phyloP scores from a whole-genome alignment of 1,140 invertebrate species.

The Tetraneura akinire region DNA sequence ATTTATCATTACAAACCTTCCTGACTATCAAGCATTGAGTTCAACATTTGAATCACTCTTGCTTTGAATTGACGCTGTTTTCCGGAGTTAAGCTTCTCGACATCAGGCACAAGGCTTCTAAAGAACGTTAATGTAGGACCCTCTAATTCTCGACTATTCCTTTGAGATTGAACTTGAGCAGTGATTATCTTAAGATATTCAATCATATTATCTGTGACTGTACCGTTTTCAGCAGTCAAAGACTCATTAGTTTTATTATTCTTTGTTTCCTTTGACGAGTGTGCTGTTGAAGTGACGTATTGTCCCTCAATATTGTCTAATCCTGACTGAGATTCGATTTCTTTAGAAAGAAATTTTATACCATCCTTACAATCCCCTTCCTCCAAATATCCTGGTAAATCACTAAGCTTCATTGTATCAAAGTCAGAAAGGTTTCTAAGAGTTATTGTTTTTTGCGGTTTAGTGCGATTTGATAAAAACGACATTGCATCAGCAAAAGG shows the following conservation, averaged over 20 bases:
- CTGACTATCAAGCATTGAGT: slow-evolving; percentile 23
- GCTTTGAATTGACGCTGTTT: background rate
- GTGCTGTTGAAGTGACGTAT: background rate
- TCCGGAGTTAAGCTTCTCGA: background rate
- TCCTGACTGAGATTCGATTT: background rate
- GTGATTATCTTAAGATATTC: slow-evolving; percentile 15
- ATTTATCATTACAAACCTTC: background rate
- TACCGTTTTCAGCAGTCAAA: background rate
- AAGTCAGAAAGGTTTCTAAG: background rate
- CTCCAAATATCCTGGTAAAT: background rate
- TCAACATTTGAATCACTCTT: slow-evolving; percentile 15
- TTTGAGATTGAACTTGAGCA: background rate
- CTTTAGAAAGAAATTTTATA: background rate
- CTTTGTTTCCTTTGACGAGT: background rate
- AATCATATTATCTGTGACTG: background rate
- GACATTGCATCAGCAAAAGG: slow-evolving; percentile 45
- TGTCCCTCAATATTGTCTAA: slow-evolving; percentile 14
- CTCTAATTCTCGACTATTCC: background rate
- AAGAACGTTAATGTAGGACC: slow-evolving; percentile 6
- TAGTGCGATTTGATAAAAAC: slow-evolving; percentile 33
- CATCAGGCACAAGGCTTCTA: slow-evolving; percentile 5
- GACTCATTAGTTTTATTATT: background rate
- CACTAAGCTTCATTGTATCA: background rate
- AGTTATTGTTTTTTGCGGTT: slow-evolving; percentile 34
- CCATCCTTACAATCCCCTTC: background rate